Base-by-base conservation (phyloP, 2,888 invertebrate species). In the Zaprionus bogoriensis region DNA sequence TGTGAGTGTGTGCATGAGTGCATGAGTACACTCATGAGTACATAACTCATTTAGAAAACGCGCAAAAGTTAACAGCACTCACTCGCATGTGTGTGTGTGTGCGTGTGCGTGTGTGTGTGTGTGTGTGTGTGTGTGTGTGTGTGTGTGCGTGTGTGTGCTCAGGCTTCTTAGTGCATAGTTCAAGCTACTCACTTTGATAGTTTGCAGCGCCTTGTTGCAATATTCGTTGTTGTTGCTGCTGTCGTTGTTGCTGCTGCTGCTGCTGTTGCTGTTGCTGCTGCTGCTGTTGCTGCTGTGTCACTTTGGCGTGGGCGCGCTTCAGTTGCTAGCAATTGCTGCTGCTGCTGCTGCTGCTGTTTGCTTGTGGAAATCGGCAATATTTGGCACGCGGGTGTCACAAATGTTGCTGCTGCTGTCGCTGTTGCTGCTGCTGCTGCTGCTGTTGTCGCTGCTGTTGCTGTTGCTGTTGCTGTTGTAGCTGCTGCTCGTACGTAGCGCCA, bases 401-500 rank as follows among this genome's bases (percentile, higher is more conserved):
- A 73, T 81, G 67, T 60, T 77, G 77, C 57, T 72, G 74, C 30
- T 70, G 57, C 17, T 39, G 60, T n/a, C 50, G 77, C 30, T 68
- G 55, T 32, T 63, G 68, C 41, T 60, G 55, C 19, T 63, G 71
- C 20, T 52, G 63, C 7, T 42, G 59, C 2, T 51, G 68, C 47
- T 62, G 59, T 47, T 59, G 59, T 47, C 57, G 51, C 17, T 53
- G 64, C 62, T 74, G 69, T 23, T 57, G 61, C 25, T 50, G 72
- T 45, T 44, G 67, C 60, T 68, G 77, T 60, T 67, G 71, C 32
- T 57, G 78, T 46, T 75, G 69, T 59, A 14, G 65, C 69, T 70
- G 85, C 75, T 81, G 65, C 77, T 69, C 65, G 81, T 62, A 67
- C 87, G 86, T 80, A 79, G 75, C 83, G 78, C 78, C 86, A 79